These are phyloP conservation scores for Acleris holmiana DNA, from an alignment of 2,888 invertebrate species.

Conservation along the genomic window DNA sequence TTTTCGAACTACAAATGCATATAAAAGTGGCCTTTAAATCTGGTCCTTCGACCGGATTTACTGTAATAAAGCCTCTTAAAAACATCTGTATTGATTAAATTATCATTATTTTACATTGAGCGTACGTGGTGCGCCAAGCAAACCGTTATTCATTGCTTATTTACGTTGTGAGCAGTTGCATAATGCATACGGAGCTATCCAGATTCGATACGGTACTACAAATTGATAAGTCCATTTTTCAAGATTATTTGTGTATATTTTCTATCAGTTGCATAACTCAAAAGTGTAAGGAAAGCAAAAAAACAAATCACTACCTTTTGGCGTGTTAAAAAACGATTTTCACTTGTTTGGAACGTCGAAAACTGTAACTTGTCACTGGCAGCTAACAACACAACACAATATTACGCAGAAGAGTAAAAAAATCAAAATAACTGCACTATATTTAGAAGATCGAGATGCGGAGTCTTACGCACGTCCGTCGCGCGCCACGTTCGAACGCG, in stretches of 20 bases:
- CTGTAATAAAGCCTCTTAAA: conserved; percentile 43
- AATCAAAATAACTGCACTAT: conserved; percentile 69
- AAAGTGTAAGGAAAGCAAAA: not conserved
- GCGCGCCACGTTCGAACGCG: conserved; percentile 61
- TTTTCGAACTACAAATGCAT: not conserved
- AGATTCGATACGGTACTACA: conserved; percentile 1
- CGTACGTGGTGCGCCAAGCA: conserved; percentile 32
- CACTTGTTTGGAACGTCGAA: conserved; percentile 43
- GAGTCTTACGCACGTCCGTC: conserved; percentile 53
- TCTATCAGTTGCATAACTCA: conserved; percentile 1
- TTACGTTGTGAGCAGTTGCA: conserved; percentile 35
- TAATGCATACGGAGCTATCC: conserved; percentile 40
- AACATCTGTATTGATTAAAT: conserved; percentile 54
- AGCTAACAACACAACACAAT: conserved; percentile 62
- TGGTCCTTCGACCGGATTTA: conserved; percentile 42
- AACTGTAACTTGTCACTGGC: conserved; percentile 36
- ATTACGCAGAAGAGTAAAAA: conserved; percentile 61
- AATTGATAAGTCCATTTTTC: conserved; percentile 1
- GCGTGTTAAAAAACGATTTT: conserved; percentile 10
- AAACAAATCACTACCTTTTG: conserved; percentile 23
- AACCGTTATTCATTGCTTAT: conserved; percentile 23
- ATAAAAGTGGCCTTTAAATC: not conserved
- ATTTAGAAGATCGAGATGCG: conserved; percentile 70
- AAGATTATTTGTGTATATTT: not conserved
- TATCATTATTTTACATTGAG: conserved; percentile 34